phyloP scores from a whole-genome alignment of 1,140 invertebrate species.

The Microplitis demolitor region DNA sequence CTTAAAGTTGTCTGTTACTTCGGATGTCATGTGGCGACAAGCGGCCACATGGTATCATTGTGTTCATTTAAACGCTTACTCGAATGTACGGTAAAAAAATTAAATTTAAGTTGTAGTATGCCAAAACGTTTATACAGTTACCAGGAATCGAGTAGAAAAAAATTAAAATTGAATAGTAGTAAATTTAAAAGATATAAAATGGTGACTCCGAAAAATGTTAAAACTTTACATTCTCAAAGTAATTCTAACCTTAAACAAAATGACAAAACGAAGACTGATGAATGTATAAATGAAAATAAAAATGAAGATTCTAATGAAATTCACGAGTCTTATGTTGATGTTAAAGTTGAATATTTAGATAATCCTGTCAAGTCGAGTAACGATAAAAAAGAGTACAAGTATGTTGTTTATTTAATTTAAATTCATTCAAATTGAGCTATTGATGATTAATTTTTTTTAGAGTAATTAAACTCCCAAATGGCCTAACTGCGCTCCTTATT shows the following conservation, averaged over 20 bases:
- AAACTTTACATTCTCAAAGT: conserved; percentile 1
- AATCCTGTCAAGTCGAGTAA: conserved; percentile 64
- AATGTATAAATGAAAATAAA: not conserved
- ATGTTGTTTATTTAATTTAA: conserved; percentile 12
- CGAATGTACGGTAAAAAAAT: conserved; percentile 20
- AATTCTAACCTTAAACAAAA: conserved; percentile 23
- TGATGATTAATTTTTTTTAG: conserved; percentile 48
- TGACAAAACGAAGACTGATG: not conserved
- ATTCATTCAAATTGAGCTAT: not conserved
- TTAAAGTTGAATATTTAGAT: conserved; percentile 44
- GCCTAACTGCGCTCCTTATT: conserved; percentile 71
- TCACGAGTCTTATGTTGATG: conserved; percentile 11
- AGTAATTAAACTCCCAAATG: conserved; percentile 70
- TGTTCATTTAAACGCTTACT: not conserved
- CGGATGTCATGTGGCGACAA: no score
- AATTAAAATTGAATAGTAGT: conserved; percentile 21
- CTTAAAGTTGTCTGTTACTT: no score
- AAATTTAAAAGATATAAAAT: not conserved
- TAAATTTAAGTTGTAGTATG: conserved; percentile 30
- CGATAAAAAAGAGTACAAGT: conserved; percentile 68
- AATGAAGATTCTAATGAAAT: not conserved
- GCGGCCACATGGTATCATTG: no score
- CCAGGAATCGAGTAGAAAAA: conserved; percentile 28
- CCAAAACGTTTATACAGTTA: conserved; percentile 32
- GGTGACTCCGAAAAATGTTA: not conserved